phyloP scores from a whole-genome alignment of 2,113 vertebrate species.

The Pseudopodoces humilis region DNA sequence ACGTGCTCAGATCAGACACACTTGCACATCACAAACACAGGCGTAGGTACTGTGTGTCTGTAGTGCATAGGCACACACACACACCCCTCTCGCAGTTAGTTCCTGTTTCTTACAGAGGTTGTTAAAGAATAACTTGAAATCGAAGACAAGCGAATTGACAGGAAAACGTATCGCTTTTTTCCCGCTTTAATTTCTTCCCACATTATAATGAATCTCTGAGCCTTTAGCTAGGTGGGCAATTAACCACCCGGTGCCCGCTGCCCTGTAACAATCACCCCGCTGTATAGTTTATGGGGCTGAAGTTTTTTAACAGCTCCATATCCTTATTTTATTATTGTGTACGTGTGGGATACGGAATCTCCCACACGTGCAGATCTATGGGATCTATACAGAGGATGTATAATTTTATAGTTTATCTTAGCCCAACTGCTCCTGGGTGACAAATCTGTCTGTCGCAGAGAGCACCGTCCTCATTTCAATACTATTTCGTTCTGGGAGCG shows the following conservation, averaged over 20 bases:
- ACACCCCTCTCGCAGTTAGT: background rate
- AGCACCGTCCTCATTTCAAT: background rate
- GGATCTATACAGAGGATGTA: background rate
- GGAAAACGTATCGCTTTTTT: background rate
- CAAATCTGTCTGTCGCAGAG: background rate
- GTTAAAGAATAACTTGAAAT: background rate
- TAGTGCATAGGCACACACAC: background rate
- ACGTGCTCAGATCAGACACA: background rate
- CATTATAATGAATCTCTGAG: background rate
- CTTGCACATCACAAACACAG: background rate
- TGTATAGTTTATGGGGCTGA: background rate
- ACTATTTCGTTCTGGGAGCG: background rate
- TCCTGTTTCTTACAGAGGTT: background rate
- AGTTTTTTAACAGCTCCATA: background rate
- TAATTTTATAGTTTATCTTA: background rate
- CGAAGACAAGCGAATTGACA: background rate
- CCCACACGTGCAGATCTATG: background rate
- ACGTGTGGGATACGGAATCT: background rate
- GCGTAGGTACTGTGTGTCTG: accelerated
- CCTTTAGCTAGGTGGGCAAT: background rate
- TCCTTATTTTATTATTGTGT: background rate
- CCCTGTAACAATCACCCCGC: background rate
- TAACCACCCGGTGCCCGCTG: background rate
- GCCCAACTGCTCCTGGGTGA: background rate
- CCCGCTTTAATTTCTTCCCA: background rate